Conservation (phyloP, 2,113 vertebrate genomes). For the Willisornis vidua region DNA sequence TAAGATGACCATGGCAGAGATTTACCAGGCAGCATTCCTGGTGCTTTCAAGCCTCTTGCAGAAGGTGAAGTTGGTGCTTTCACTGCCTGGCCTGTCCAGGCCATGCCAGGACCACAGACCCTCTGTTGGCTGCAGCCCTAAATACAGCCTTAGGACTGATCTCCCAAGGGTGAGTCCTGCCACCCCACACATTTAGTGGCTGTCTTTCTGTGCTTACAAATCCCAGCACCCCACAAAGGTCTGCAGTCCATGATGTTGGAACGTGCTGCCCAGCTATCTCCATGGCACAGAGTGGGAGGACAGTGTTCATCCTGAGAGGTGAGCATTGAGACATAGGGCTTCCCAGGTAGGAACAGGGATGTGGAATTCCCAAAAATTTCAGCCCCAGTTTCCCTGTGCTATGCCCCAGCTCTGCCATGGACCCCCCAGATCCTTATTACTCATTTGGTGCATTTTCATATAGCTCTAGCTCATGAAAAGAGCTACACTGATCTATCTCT, state of each 20-base stretch:
- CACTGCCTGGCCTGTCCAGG: background rate
- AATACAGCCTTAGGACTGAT: background rate
- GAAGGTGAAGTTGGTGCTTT: background rate
- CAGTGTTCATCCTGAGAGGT: background rate
- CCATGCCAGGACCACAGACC: background rate
- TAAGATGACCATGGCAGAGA: background rate
- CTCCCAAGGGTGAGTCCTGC: background rate
- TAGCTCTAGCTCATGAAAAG: background rate
- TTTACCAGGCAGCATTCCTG: background rate
- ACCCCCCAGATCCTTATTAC: background rate
- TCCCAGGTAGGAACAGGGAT: background rate
- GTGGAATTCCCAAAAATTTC: background rate
- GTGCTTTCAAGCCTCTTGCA: background rate
- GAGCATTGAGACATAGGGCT: fast-evolving
- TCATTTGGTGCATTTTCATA: background rate
- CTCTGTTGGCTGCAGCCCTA: background rate
- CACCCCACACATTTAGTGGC: background rate
- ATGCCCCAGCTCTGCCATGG: background rate
- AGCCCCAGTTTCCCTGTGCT: background rate
- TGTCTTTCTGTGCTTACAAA: background rate
- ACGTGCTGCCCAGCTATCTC: background rate
- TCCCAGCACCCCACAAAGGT: background rate
- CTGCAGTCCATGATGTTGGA: background rate
- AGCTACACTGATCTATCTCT: background rate
- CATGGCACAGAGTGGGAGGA: fast-evolving